Conservation (phyloP, 2,797 vertebrate genomes). For the Lacerta bilineata region DNA sequence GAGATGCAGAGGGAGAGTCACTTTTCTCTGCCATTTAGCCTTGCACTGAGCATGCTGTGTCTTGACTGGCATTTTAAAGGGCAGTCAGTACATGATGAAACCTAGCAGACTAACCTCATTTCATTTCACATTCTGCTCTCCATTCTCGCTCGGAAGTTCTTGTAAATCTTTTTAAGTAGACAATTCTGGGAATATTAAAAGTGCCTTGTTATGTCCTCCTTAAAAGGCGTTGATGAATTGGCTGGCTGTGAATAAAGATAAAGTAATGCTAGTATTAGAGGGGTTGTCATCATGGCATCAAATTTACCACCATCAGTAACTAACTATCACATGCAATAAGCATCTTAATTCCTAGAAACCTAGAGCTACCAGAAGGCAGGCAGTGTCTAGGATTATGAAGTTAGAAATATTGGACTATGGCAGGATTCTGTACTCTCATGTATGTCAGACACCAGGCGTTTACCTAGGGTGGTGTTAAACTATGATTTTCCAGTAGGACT, state of each 20-base stretch:
- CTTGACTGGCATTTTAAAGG: conserved; percentile 23
- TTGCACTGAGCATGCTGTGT: background rate
- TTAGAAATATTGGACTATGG: background rate
- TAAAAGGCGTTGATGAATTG: conserved; percentile 22
- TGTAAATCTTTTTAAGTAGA: conserved; percentile 43
- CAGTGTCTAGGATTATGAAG: background rate
- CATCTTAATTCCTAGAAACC: background rate
- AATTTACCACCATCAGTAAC: background rate
- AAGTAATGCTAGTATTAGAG: background rate
- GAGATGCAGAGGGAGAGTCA: background rate
- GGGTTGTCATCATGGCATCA: background rate
- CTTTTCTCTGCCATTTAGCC: background rate
- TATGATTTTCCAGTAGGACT: too few species aligned
- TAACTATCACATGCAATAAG: conserved; percentile 13
- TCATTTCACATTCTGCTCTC: conserved; percentile 28
- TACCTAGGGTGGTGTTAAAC: too few species aligned
- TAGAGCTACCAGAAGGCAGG: background rate
- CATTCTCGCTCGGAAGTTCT: conserved; percentile 15
- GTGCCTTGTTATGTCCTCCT: background rate
- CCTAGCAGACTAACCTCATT: conserved; percentile 3
- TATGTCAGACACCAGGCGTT: background rate
- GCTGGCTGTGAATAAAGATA: background rate
- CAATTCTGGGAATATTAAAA: conserved; percentile 21
- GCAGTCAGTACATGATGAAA: background rate
- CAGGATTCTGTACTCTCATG: background rate